Percentiles rank a stretch among this genome's conserved stretches.
These are phyloP conservation scores for Pachydiplax longipennis DNA, from an alignment of 2,888 invertebrate genomes.

Conservation along the genomic window DNA sequence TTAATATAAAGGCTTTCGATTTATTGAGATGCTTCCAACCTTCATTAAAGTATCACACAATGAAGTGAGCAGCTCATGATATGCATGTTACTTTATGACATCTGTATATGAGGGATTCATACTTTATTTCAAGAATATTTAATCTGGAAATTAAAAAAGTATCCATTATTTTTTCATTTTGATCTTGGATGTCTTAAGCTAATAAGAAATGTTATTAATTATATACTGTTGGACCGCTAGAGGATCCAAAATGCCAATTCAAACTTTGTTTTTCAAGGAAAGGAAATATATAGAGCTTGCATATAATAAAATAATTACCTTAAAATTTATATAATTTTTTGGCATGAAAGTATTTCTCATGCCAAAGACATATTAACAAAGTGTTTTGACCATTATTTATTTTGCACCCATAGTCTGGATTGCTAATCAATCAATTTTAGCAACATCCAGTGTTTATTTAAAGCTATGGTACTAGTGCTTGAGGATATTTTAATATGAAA, in stretches of 20 bases:
- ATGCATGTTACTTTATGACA: too few species aligned
- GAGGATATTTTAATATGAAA: not conserved
- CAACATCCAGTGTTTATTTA: not conserved
- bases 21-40: too few species aligned
- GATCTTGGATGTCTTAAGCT: not conserved
- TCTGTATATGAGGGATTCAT: too few species aligned
- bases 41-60: too few species aligned
- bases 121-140: too few species aligned
- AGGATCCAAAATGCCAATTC: not conserved
- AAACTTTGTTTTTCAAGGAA: not conserved
- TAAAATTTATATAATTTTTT: not conserved
- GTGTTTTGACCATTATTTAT: not conserved
- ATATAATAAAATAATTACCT: not conserved
- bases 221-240: not conserved
- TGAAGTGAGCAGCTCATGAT: too few species aligned
- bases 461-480: not conserved
- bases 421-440: not conserved
- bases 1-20: too few species aligned
- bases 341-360: too few species aligned
- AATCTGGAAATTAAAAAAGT: not conserved
- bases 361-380: not conserved
- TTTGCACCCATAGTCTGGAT: not conserved
- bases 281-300: not conserved
- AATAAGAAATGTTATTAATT: not conserved
- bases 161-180: too few species aligned